Base-by-base conservation (phyloP, 37 sponge, comb jelly and placozoan genomes). In the Oscarella lobularis region DNA sequence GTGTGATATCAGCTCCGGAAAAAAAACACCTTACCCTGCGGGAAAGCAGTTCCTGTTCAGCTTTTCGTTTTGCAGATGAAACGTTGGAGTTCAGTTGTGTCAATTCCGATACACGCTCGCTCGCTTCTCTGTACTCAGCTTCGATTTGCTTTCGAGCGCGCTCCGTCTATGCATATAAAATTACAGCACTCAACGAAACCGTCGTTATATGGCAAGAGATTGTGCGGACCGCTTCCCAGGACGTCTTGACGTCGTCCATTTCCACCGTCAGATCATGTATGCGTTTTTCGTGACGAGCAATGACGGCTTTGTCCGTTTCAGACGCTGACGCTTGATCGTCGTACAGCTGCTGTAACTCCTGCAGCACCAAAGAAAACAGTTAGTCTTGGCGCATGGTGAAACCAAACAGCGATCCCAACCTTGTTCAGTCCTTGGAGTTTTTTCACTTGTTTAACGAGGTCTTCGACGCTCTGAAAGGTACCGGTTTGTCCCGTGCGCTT, bases 281-380 rank as follows among this genome's bases (percentile, higher is more conserved):
- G 9, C 60, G 60, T 20, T 48, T 48, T 27, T 48, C 60, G 9
- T 48, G 60, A 27, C 60, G 60, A 20, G 60, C 60, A 48, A 48
- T 20, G 60, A 20, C 20, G 20, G 60, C 60, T 48, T 20, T 48
- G 9, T 48, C 60, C 9, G 9, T 20, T 48, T 48, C 60, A 27
- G 20, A 20, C 9, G 60, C 60, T 9, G 9, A 20, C 20, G 60
- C 20, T 20, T 48, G 14, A 20, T 48, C 60, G 20, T 48, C 60
- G 20, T 48, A 48, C 60, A 48, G 60, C 60, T 48, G 60, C 60
- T 48, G 60, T 48, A 48, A 20, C 9, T 48, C 60, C 60, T 48
- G 20, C 60, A 48, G n/a, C 20, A 48, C 20, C 60, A 20, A 20
- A 48, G 60, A 48, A 20, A 20, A n/a, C n/a, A n/a, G n/a, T n/a